A percentile compares a stretch with the other conserved stretches of the same genome.
phyloP scores from a whole-genome alignment of 2,888 invertebrate species.

The Antheraea yamamai region DNA sequence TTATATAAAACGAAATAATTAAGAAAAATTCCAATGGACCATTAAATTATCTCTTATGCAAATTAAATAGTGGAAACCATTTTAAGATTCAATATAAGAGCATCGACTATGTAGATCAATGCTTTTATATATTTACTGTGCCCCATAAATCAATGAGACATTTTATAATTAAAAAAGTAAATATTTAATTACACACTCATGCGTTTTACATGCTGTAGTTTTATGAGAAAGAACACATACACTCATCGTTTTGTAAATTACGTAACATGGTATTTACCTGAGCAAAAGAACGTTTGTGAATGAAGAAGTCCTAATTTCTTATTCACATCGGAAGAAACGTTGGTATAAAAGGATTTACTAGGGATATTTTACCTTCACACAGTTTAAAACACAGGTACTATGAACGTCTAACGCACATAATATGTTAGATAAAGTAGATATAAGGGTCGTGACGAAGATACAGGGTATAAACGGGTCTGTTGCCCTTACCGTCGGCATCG shows the following conservation, averaged over 20 bases:
- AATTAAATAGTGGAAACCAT: not conserved
- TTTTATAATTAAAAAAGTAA: not conserved
- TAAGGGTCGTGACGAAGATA: conserved; percentile 70
- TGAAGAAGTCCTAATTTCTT: conserved; percentile 59
- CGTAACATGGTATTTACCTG: conserved; percentile 40
- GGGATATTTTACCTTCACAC: conserved; percentile 40
- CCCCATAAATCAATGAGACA: not conserved
- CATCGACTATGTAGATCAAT: not conserved
- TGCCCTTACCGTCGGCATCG: conserved; percentile 88
- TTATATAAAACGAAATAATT: not conserved
- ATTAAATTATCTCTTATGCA: not conserved
- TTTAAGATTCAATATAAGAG: not conserved
- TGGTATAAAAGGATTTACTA: conserved; percentile 41
- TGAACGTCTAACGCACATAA: conserved; percentile 25
- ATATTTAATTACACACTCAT: conserved; percentile 22
- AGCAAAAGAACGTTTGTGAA: conserved; percentile 51
- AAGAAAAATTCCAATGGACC: not conserved
- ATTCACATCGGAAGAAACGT: conserved; percentile 54
- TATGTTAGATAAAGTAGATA: conserved; percentile 29
- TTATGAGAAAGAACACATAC: conserved; percentile 66
- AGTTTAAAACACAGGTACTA: conserved; percentile 29
- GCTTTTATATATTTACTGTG: not conserved
- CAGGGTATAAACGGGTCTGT: conserved; percentile 64
- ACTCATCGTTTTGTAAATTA: conserved; percentile 51
- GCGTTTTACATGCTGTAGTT: conserved; percentile 32